Conservation (phyloP, 2,797 vertebrate species). For the Acanthornis magna region DNA sequence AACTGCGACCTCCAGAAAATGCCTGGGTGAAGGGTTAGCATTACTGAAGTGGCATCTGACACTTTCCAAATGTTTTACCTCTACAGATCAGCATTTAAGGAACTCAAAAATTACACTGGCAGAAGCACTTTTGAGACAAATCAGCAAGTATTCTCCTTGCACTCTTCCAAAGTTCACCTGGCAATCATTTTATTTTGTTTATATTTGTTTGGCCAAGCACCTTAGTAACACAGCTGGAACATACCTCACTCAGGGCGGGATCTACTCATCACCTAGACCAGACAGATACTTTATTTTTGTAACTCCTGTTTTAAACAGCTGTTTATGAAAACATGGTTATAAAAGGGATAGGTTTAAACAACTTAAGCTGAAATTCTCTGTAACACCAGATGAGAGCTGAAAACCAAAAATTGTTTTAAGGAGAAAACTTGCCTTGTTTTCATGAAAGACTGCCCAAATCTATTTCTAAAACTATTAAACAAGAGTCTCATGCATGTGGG, state of each 20-base stretch:
- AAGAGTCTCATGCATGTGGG: accelerated
- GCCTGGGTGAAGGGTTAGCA: not conserved
- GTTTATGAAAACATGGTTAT: not conserved
- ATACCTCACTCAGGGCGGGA: not conserved
- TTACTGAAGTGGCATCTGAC: not conserved
- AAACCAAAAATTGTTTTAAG: not conserved
- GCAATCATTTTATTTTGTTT: not conserved
- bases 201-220: not conserved
- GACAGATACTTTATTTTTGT: not conserved
- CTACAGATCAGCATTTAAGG: not conserved
- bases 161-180: not conserved
- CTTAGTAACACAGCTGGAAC: not conserved
- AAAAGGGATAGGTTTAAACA: not conserved
- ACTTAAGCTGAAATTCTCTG: not conserved
- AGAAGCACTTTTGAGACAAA: not conserved
- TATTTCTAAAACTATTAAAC: not conserved
- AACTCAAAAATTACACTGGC: not conserved
- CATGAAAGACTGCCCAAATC: not conserved
- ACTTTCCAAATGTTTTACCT: not conserved
- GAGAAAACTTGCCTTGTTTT: not conserved
- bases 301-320: not conserved
- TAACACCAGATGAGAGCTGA: not conserved
- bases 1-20: not conserved
- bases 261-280: not conserved
- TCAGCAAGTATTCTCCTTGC: not conserved